Evolutionary conservation across 1,140 invertebrate genomes (phyloP).

Genomic region (Drosophila auraria): DNA sequence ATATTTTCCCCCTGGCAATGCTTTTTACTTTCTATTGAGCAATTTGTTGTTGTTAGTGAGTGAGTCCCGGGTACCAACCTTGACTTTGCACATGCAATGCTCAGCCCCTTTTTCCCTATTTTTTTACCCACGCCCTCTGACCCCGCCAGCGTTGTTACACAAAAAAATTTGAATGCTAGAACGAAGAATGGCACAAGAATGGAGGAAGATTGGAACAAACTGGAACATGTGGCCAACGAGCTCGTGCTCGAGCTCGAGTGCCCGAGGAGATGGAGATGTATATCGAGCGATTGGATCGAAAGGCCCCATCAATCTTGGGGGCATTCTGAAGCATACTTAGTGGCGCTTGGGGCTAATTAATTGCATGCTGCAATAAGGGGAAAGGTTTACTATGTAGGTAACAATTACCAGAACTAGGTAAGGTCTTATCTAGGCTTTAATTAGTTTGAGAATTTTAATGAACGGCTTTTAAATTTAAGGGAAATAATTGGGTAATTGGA

Average conservation of each 20-base stretch:
- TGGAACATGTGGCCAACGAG: constrained; percentile 16
- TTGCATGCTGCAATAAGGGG: background rate
- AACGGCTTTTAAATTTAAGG: background rate
- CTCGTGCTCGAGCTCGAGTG: constrained; percentile 7
- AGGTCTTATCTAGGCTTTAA: background rate
- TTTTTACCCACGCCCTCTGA: background rate
- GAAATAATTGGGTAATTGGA: background rate
- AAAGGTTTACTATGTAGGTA: background rate
- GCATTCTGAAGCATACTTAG: constrained; percentile 12
- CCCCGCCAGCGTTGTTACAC: constrained; percentile 6
- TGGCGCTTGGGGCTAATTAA: constrained; percentile 5
- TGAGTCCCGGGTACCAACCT: constrained; percentile 48
- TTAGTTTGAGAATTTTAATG: background rate
- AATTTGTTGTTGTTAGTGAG: constrained; percentile 13
- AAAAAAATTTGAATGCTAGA: constrained; percentile 42
- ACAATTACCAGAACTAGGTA: background rate
- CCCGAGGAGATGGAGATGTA: constrained; percentile 11
- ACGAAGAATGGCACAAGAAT: constrained; percentile 2
- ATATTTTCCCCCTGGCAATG: too few relatives aligned
- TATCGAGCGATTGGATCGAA: constrained; percentile 10
- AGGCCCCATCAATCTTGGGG: constrained; percentile 14
- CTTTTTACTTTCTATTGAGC: constrained; percentile 11
- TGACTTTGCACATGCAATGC: constrained; percentile 79
- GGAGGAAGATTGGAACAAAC: constrained; percentile 8
- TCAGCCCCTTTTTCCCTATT: constrained; percentile 7